Evolutionary conservation across 2,113 vertebrate species (phyloP).

Genomic region (Tor tambroides): DNA sequence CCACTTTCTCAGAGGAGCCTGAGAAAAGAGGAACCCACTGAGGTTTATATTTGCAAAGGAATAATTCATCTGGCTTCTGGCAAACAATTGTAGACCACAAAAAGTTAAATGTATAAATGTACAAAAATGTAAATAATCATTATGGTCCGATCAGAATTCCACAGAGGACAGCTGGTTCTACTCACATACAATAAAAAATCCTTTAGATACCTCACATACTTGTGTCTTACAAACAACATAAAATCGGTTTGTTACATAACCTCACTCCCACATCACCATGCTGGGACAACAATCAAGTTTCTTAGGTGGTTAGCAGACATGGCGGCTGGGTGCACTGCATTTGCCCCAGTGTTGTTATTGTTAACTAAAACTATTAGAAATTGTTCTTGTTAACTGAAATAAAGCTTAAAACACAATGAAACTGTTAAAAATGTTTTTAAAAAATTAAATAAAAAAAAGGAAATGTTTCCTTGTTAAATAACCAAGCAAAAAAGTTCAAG

Average conservation of each 20-base stretch:
- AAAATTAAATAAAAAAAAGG: too few species aligned
- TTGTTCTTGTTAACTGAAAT: neutral
- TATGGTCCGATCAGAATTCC: neutral
- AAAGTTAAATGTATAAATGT: too few species aligned
- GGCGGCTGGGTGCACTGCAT: neutral
- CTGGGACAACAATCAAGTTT: neutral
- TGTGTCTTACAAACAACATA: neutral
- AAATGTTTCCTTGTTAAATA: too few species aligned
- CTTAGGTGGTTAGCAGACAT: neutral
- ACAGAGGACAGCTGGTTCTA: neutral
- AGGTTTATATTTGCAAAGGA: neutral
- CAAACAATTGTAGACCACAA: neutral
- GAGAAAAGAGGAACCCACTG: conserved; percentile 30
- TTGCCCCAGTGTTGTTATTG: neutral
- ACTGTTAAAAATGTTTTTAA: too few species aligned
- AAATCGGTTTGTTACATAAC: neutral
- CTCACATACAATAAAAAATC: neutral
- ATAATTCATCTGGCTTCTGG: neutral
- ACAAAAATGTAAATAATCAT: too few species aligned
- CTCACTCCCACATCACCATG: neutral
- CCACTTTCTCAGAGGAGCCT: conserved; percentile 91
- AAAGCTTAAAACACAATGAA: too few species aligned
- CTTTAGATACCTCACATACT: neutral
- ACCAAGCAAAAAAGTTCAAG: too few species aligned
- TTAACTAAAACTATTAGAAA: neutral